Base-by-base conservation (phyloP, 2,797 vertebrate species). In the Takifugu ocellatus region DNA sequence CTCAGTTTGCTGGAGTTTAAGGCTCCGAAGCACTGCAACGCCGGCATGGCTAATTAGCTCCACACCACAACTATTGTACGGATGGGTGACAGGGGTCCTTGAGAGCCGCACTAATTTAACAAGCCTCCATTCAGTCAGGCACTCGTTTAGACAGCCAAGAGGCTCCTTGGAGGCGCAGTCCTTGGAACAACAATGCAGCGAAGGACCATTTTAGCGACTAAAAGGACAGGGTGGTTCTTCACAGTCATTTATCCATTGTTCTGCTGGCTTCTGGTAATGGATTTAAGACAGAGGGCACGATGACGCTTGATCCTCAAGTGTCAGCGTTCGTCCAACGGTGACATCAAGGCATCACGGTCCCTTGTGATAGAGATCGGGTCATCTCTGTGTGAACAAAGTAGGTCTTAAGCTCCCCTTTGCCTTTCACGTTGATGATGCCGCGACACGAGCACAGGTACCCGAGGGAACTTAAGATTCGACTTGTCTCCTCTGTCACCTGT, bases 341-440 rank as follows among this genome's bases (percentile, higher is more conserved):
- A 25, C 14, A 4, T 98, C 92, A 99, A 83, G 94, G 92, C 72
- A 95, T 91, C 85, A 99, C 58, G 0, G 95, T 97, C 83, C 95
- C 94, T 83, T 97, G 97, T 68, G 97, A 99, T 59, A 95, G 92
- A 59, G 96, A 96, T 66, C 94, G 90, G 52, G 92, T 95, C 93
- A 98, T 96, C 87, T 99, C 97, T 0, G 96, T 96, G 90, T 95
- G 94, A 62, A 98, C 95, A 66, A 97, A 99, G 84, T 92, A 99
- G 10, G 97, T 99, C 89, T 95, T 97, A 81, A 99, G 75, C 49
- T 98, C 95, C 46, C 97, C 97, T 82, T 99, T 99, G 60, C 97
- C 97, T 86, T 98, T 99, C 56, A 99, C 96, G 0, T 99, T 99
- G 84, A 99, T 98, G 82, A 98, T 93, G 63, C 97, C 97, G 14